phyloP scores from a whole-genome alignment of 2,888 invertebrate species.

The Callosobruchus maculatus region DNA sequence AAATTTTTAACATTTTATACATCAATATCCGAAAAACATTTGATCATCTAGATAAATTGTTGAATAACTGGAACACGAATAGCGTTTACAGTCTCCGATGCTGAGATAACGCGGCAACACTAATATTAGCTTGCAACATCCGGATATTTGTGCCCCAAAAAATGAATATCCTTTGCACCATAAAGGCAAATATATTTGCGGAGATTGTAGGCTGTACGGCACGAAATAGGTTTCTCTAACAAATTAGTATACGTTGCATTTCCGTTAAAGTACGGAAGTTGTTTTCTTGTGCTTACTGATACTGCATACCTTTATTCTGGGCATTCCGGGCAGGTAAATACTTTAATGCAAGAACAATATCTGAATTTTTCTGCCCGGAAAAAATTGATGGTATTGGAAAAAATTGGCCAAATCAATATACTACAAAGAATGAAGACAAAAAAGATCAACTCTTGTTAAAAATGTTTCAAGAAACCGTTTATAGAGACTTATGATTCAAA shows the following conservation, averaged over 20 bases:
- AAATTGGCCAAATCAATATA: too few relatives aligned
- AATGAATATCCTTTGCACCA: not conserved
- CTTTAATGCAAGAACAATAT: too few relatives aligned
- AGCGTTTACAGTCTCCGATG: not conserved
- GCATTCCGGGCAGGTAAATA: too few relatives aligned
- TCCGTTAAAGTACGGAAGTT: not conserved
- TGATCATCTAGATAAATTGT: not conserved
- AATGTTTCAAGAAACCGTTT: too few relatives aligned
- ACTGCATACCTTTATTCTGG: too few relatives aligned
- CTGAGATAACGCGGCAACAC: not conserved
- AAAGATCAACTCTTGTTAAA: too few relatives aligned
- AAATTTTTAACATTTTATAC: too few relatives aligned
- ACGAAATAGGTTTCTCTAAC: not conserved
- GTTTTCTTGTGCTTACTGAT: too few relatives aligned
- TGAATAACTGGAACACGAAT: not conserved
- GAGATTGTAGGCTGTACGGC: not conserved
- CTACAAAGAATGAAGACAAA: too few relatives aligned
- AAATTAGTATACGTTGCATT: not conserved
- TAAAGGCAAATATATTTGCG: not conserved
- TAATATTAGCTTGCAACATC: not conserved
- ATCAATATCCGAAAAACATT: not conserved
- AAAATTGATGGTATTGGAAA: too few relatives aligned
- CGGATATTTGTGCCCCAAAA: not conserved
- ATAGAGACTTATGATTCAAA: too few relatives aligned
- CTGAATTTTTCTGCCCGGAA: too few relatives aligned